A percentile compares a stretch with the other conserved stretches of the same genome.
phyloP scores from a whole-genome alignment of 2,797 vertebrate species.

The Myiotriccus ornatus region DNA sequence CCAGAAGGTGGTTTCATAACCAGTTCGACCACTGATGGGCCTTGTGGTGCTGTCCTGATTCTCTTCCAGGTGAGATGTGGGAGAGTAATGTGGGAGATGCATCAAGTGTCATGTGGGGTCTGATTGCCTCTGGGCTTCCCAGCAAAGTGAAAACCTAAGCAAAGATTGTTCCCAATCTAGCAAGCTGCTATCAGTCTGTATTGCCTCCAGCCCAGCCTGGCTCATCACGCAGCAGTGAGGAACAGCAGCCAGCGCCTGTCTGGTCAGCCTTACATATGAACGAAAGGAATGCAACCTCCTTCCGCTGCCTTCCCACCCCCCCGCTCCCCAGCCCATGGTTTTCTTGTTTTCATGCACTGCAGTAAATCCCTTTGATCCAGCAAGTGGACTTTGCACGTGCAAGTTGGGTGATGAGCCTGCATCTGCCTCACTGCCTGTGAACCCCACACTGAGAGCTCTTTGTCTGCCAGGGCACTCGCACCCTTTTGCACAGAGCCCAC shows the following conservation, averaged over 20 bases:
- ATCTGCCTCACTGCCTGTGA: neutral
- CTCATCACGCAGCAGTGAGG: neutral
- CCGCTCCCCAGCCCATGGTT: neutral
- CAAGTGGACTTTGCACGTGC: neutral
- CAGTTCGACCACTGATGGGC: neutral
- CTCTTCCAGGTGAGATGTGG: neutral
- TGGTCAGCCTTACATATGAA: slow-evolving; percentile 47
- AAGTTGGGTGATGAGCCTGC: neutral
- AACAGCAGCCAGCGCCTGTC: slow-evolving; percentile 28
- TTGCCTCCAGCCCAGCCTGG: slow-evolving; percentile 8
- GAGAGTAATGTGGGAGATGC: neutral
- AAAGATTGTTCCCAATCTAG: neutral
- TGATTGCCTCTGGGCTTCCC: neutral
- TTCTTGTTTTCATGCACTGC: slow-evolving; percentile 6
- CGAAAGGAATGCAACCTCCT: slow-evolving; percentile 47
- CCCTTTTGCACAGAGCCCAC: slow-evolving; percentile 71
- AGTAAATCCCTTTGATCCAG: slow-evolving; percentile 22
- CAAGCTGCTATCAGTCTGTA: slow-evolving; percentile 12
- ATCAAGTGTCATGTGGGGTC: neutral
- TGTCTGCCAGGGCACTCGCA: neutral
- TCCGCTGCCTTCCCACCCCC: neutral
- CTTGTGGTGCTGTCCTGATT: neutral
- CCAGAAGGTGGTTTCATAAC: slow-evolving; percentile 46
- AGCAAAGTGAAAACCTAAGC: neutral
- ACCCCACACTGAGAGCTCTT: slow-evolving; percentile 3